Conservation (phyloP, 2,888 invertebrate genomes). For the Agapostemon virescens region DNA sequence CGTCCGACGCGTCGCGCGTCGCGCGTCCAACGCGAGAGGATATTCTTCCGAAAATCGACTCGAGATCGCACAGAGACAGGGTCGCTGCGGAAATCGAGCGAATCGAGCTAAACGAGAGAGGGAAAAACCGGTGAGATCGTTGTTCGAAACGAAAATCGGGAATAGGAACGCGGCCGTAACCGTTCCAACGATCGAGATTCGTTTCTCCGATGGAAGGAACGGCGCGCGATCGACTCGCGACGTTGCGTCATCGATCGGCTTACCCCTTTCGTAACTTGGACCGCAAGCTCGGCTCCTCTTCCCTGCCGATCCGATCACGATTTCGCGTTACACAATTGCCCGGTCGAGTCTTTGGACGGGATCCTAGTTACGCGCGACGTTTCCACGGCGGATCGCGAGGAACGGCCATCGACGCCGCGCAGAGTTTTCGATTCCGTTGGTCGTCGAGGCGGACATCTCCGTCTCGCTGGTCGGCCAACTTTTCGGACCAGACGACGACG, state of each 20-base stretch:
- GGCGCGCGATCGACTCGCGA: conserved; percentile 52
- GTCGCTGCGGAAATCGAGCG: no score
- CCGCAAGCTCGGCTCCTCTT: conserved; percentile 45
- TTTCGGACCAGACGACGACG: neutral
- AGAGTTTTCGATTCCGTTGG: neutral
- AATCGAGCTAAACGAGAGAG: neutral
- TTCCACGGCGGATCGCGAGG: conserved; percentile 3
- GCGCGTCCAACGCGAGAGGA: no score
- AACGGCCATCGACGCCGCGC: neutral
- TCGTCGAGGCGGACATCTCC: neutral
- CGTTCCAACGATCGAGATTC: conserved; percentile 14
- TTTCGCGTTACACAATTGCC: conserved; percentile 53
- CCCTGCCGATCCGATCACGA: conserved; percentile 52
- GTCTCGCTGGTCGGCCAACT: neutral
- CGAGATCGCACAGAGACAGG: no score
- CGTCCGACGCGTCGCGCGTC: no score
- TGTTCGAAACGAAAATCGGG: neutral
- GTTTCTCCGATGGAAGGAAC: conserved; percentile 30
- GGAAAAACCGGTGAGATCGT: conserved; percentile 13
- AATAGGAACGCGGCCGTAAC: neutral
- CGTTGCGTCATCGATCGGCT: conserved; percentile 39
- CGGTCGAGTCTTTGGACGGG: conserved; percentile 9
- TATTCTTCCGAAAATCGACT: no score
- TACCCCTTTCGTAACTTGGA: conserved; percentile 59
- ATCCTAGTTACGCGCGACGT: conserved; percentile 16